Conservation (phyloP, 2,888 invertebrate genomes). For the Galeopsomyia nigrocyanea region DNA sequence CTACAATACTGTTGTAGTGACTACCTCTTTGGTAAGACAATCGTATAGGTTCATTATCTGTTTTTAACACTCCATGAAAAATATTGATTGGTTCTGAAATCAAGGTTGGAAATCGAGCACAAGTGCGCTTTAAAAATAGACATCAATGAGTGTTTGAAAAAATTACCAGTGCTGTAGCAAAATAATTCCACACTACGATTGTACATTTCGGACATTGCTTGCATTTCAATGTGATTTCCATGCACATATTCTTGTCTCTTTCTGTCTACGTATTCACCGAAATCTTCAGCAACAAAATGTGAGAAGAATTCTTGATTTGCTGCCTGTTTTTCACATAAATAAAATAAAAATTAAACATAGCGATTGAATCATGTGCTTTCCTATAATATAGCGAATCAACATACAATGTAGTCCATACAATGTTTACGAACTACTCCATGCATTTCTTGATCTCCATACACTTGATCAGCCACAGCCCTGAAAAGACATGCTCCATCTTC, state of each 20-base stretch:
- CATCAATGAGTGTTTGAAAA: neutral
- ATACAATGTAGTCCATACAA: slow-evolving; percentile 92
- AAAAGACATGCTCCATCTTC: slow-evolving; percentile 93
- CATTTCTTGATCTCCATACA: slow-evolving; percentile 93
- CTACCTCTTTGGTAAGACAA: slow-evolving; percentile 88
- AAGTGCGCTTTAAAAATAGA: slow-evolving; percentile 4
- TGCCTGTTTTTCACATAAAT: slow-evolving; percentile 70
- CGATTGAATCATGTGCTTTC: slow-evolving; percentile 1
- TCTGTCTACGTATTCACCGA: slow-evolving; percentile 84
- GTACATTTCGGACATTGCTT: slow-evolving; percentile 91
- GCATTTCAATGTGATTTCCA: slow-evolving; percentile 93
- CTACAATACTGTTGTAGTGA: slow-evolving; percentile 90
- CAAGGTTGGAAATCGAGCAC: slow-evolving; percentile 3
- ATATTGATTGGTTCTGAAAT: slow-evolving; percentile 86
- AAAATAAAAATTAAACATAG: slow-evolving; percentile 4
- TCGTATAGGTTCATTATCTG: slow-evolving; percentile 83
- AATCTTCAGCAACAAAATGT: slow-evolving; percentile 91
- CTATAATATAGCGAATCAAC: slow-evolving; percentile 54
- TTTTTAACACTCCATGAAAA: slow-evolving; percentile 83
- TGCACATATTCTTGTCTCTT: slow-evolving; percentile 85
- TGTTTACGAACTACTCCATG: slow-evolving; percentile 84
- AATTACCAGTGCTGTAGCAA: slow-evolving; percentile 79
- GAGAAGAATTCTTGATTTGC: slow-evolving; percentile 89
- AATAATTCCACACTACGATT: slow-evolving; percentile 90
- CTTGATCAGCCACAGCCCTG: slow-evolving; percentile 89